phyloP scores from a whole-genome alignment of 2,888 invertebrate species.

The Cephus spinipes region DNA sequence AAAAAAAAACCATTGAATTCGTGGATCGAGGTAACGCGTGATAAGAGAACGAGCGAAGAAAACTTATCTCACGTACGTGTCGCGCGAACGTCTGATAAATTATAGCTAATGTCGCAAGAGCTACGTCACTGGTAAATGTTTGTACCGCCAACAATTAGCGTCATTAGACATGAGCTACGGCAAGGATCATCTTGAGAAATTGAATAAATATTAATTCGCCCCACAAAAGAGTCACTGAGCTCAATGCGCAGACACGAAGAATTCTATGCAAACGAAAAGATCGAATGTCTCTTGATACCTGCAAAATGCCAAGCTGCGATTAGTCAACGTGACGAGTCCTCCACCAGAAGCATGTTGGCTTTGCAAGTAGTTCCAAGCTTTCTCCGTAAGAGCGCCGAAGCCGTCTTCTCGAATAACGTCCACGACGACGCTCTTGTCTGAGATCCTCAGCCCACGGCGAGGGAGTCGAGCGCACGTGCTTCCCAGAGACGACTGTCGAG shows the following conservation, averaged over 20 bases:
- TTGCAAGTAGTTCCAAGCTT: slow-evolving; percentile 10
- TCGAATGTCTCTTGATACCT: background rate
- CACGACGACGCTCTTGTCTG: slow-evolving; percentile 27
- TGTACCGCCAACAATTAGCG: background rate
- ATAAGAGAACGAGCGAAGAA: background rate
- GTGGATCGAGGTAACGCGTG: background rate
- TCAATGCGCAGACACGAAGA: background rate
- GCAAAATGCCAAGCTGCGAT: background rate
- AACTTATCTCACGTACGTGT: background rate
- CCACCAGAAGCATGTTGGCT: background rate
- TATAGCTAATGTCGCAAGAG: background rate
- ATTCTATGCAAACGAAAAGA: background rate
- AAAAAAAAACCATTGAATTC: too few relatives aligned
- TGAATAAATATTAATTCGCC: background rate
- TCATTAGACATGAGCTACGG: background rate
- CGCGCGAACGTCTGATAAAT: background rate
- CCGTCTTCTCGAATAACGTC: slow-evolving; percentile 30
- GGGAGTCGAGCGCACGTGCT: background rate
- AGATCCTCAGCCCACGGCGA: background rate
- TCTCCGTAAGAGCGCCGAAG: slow-evolving; percentile 30
- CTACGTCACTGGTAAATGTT: background rate
- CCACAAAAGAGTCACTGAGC: background rate
- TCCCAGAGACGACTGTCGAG: background rate
- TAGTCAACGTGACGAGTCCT: background rate
- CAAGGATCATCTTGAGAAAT: background rate